phyloP scores from a whole-genome alignment of 2,797 vertebrate species.

The Amblyopsis hoosieri region DNA sequence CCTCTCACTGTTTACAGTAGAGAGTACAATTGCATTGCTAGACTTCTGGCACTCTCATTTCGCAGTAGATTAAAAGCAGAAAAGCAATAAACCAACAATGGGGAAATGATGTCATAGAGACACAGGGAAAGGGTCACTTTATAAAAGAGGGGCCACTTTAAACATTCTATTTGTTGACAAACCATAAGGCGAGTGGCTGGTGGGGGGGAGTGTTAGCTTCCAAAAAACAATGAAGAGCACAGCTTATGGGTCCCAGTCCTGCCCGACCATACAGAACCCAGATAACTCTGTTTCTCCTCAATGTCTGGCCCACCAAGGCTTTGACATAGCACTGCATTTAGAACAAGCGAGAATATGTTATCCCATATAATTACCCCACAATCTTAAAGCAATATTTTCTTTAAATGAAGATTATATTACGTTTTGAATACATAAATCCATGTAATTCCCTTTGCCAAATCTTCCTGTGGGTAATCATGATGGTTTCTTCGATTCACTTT shows the following conservation, averaged over 20 bases:
- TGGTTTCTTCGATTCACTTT: too few species aligned
- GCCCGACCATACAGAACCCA: slow-evolving; percentile 41
- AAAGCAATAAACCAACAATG: slow-evolving; percentile 18
- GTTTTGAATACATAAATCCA: too few species aligned
- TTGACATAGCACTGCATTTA: not conserved
- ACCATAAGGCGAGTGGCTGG: slow-evolving; percentile 30
- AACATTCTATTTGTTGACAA: slow-evolving; percentile 53
- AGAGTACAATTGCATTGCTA: slow-evolving; percentile 35
- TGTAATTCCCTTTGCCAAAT: too few species aligned
- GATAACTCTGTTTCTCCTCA: slow-evolving; percentile 39
- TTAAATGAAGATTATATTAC: too few species aligned
- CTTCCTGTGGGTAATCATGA: too few species aligned
- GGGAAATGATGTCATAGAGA: slow-evolving; percentile 48
- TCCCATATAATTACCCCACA: too few species aligned
- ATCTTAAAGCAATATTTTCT: too few species aligned
- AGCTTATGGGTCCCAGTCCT: slow-evolving; percentile 50
- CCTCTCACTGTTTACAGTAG: slow-evolving; percentile 54
- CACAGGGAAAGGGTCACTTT: slow-evolving; percentile 21
- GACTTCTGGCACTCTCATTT: slow-evolving; percentile 47
- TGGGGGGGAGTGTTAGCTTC: slow-evolving; percentile 33
- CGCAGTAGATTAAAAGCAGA: slow-evolving; percentile 48
- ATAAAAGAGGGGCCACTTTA: slow-evolving; percentile 27
- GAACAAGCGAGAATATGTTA: not conserved
- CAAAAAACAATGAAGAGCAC: slow-evolving; percentile 11
- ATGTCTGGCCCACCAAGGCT: slow-evolving; percentile 24